Evolutionary conservation across 2,797 vertebrate genomes (phyloP).

Genomic region (Odontamblyopus lacepedii): DNA sequence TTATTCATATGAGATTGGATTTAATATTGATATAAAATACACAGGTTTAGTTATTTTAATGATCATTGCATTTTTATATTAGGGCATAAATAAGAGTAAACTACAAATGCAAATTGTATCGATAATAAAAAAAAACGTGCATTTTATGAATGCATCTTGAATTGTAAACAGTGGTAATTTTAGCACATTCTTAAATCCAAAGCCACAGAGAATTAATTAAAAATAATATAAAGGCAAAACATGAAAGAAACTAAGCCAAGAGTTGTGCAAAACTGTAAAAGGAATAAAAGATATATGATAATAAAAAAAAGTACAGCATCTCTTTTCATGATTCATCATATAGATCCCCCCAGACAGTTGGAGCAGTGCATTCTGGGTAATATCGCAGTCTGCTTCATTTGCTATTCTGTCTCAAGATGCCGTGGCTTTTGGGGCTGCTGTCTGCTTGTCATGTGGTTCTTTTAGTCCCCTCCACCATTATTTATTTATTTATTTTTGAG

Average conservation of each 20-base stretch:
- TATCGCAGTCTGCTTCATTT: constrained; percentile 80
- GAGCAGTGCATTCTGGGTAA: constrained; percentile 67
- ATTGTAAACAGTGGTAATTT: neutral
- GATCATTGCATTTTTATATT: neutral
- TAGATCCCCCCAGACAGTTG: constrained; percentile 81
- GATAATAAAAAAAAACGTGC: neutral
- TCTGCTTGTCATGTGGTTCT: constrained; percentile 60
- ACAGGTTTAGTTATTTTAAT: neutral
- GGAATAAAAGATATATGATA: constrained; percentile 52
- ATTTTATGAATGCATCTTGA: neutral
- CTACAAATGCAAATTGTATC: neutral
- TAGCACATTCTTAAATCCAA: neutral
- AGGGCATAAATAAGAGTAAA: neutral
- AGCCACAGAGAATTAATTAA: constrained; percentile 70
- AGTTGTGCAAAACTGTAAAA: constrained; percentile 41
- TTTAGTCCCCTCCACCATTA: constrained; percentile 67
- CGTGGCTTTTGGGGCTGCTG: constrained; percentile 60
- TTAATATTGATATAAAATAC: neutral
- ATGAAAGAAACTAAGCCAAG: constrained; percentile 58
- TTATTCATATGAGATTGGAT: neutral
- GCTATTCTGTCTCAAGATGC: constrained; percentile 79
- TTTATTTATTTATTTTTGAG: constrained; percentile 35
- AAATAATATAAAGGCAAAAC: constrained; percentile 63
- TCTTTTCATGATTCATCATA: constrained; percentile 79
- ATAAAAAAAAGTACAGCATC: neutral